phyloP scores from a whole-genome alignment of 2,113 vertebrate genomes.

The Turnix velox region DNA sequence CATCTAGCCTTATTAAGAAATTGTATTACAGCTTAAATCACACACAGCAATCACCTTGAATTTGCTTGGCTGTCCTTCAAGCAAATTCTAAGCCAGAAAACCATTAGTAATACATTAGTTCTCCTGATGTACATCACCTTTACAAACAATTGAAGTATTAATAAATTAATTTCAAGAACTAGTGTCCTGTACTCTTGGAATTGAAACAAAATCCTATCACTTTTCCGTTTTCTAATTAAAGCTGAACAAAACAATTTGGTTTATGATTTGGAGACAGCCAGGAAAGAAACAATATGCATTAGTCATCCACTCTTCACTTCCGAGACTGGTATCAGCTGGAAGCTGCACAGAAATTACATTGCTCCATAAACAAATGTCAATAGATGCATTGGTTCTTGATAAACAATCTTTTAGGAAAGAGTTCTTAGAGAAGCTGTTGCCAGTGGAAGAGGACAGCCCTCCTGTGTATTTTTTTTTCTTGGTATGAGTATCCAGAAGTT shows the following conservation, averaged over 20 bases:
- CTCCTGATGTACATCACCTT: neutral
- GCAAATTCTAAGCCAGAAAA: constrained; percentile 1
- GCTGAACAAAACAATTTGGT: neutral
- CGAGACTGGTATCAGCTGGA: neutral
- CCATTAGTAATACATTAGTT: neutral
- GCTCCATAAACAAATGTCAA: neutral
- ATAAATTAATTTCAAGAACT: neutral
- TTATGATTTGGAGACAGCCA: neutral
- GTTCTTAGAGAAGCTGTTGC: neutral
- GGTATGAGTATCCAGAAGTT: neutral
- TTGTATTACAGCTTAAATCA: neutral
- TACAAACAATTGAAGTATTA: neutral
- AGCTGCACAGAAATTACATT: neutral
- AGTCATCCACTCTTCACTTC: neutral
- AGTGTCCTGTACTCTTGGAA: neutral
- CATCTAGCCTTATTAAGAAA: neutral
- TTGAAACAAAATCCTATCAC: neutral
- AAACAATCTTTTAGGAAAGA: constrained; percentile 7
- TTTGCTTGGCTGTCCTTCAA: neutral
- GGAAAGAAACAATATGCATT: neutral
- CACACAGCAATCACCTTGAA: neutral
- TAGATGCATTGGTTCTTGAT: neutral
- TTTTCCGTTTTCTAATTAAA: neutral
- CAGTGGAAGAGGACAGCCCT: neutral
- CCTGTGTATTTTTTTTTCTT: neutral